Evolutionary conservation across 2,888 invertebrate species (phyloP), one percentile per base, ranked within the genome.

Genomic region (Ephialtes manifestator): DNA sequence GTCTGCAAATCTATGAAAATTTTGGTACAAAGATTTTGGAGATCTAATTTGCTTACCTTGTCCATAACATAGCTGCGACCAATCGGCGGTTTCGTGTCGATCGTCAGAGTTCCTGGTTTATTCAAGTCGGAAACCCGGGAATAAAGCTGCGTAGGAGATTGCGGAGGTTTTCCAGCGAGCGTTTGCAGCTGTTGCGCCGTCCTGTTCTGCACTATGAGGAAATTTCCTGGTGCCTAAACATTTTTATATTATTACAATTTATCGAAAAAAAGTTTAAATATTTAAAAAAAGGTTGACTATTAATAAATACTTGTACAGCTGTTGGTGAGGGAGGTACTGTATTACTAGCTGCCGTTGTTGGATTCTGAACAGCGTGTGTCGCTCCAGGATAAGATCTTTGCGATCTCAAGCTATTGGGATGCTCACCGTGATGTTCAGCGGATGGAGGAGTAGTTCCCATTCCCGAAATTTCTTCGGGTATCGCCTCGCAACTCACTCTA

Each of bases 401-500:
- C 67, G 95, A 95, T 71, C 94, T 94, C 39, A 95, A 88, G n/a
- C 94, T 91, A 0, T 93, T 89, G 1, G 95, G 95, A 90, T 95
- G 95, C 79, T 94, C 94, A 13, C 93, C 90, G 13, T 91, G 84
- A 84, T 93, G 91, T 63, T 95, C 95, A 48, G 94, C 94, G 13
- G 95, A 94, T 7, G 96, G 97, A 39, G 97, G 97, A 28, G 97
- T 97, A 11, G 96, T 96, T 63, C 95, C 97, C 96, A 94, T 94
- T 8, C 96, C 96, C 35, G 96, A 96, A 92, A 97, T 97, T 95
- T 98, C 98, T 94, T 98, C 98, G 11, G 98, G 98, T 91, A 98
- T 98, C 80, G 98, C 97, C 94, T 98, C 98, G 94, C 97, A 98
- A 92, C 97, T 97, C 20, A 97, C 97, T 88, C 97, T 94, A 8